Evolutionary conservation across 2,113 vertebrate genomes (phyloP).

Genomic region (Halcyon malimbica): DNA sequence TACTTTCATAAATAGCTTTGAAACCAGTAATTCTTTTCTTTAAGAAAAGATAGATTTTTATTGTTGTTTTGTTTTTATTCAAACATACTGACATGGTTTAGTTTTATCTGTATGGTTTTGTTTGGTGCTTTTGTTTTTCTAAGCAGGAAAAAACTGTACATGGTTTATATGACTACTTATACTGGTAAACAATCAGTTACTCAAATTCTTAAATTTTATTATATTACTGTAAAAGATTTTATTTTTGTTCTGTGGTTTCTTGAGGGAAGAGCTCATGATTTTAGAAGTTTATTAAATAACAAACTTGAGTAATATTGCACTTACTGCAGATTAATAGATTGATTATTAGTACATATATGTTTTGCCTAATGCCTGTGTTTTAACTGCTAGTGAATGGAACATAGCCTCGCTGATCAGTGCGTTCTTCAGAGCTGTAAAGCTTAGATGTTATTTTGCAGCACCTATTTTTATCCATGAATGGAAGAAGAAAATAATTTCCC

Average conservation of each 20-base stretch:
- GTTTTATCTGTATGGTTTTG: not conserved
- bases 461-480: not conserved
- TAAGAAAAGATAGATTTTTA: not conserved
- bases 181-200: not conserved
- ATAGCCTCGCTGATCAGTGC: rapidly evolving
- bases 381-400: not conserved
- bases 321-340: not conserved
- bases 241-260: not conserved
- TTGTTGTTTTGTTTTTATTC: not conserved
- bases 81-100: not conserved
- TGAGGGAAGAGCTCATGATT: not conserved
- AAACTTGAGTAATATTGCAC: not conserved
- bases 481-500: not conserved
- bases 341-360: not conserved
- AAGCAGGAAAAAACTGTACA: not conserved
- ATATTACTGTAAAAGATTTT: not conserved
- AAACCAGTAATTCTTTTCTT: not conserved
- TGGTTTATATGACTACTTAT: not conserved
- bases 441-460: not conserved
- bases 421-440: not conserved
- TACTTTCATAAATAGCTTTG: not conserved
- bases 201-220: not conserved
- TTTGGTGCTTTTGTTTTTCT: not conserved
- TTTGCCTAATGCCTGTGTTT: rapidly evolving
- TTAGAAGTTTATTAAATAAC: not conserved